phyloP scores from a whole-genome alignment of 2,113 vertebrate species.

The Halcyon malimbica region DNA sequence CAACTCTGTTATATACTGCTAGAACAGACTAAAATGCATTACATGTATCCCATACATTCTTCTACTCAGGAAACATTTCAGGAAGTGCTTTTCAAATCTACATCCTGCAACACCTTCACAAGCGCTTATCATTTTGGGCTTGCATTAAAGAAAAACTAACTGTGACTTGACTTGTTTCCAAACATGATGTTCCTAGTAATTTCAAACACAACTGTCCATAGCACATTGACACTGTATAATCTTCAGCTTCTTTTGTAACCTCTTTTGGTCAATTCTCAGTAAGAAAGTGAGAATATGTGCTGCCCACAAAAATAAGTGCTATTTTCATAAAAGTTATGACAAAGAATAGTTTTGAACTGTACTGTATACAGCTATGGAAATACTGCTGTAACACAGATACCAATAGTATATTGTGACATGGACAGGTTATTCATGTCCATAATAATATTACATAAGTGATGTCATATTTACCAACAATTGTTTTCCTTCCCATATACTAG shows the following conservation, averaged over 20 bases:
- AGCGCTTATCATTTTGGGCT: neutral
- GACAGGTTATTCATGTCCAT: neutral
- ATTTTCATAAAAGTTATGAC: neutral
- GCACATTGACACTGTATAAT: neutral
- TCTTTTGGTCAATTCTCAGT: neutral
- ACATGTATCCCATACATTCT: neutral
- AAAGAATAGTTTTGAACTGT: neutral
- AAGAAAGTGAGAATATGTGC: neutral
- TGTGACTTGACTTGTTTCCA: neutral
- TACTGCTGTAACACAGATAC: neutral
- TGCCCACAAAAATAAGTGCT: neutral
- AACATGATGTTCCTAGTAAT: neutral
- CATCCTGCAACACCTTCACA: neutral
- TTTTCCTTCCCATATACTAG: neutral
- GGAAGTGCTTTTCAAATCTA: neutral
- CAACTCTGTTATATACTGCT: neutral
- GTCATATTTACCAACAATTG: neutral
- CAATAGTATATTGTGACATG: rapidly evolving
- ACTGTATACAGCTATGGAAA: neutral
- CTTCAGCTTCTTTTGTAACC: neutral
- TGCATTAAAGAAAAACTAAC: neutral
- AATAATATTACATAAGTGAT: neutral
- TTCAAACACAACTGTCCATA: neutral
- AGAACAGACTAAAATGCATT: neutral
- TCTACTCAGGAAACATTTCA: neutral